Evolutionary conservation across 1,140 invertebrate genomes (phyloP), one percentile per base, ranked within the genome.

Genomic region (Neuroterus valhalla): DNA sequence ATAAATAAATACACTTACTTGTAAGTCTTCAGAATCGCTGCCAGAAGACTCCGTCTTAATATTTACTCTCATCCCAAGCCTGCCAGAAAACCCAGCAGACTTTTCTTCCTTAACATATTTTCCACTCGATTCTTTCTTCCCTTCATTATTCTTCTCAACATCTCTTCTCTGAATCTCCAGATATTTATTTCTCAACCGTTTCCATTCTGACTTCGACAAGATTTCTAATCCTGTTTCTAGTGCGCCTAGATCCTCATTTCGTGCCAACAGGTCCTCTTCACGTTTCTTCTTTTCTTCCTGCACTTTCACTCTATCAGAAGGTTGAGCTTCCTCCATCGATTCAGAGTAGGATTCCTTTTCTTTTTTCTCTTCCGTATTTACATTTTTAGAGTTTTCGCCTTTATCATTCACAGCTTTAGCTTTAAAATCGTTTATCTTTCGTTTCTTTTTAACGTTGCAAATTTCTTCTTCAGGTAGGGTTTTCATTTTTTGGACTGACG

Each of bases 171-270:
- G 96, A 62, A 96, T 88, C 83, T 95, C 93, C 23, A 97, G 91
- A 84, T 97, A 67, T 71, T 21, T 86, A 84, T 26, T 82, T 70
- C 67, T 74, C 66, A 97, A 89, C 62, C 92, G 91, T 86, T 96
- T 96, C 96, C 96, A 98, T 83, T 96, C 95, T 50, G 89, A 91
- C 84, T 96, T 94, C 1, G 92, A 89, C 80, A 94, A 88, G 2
- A 94, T 87, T 88, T 93, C 92, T 19, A 94, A 79, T 0, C 91
- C 91, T 85, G 90, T 79, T 78, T 91, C 79, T 80, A n/a, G n/a
- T n/a, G n/a, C n/a, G n/a, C n/a, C n/a, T n/a, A n/a, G n/a, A n/a
- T n/a, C n/a, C n/a, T n/a, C n/a, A n/a, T n/a, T n/a, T n/a, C n/a
- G n/a, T n/a, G n/a, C n/a, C n/a, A n/a, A n/a, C n/a, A n/a, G n/a